phyloP scores from a whole-genome alignment of 64 coral and sea anemone species.

The Stichodactyla mertensii region DNA sequence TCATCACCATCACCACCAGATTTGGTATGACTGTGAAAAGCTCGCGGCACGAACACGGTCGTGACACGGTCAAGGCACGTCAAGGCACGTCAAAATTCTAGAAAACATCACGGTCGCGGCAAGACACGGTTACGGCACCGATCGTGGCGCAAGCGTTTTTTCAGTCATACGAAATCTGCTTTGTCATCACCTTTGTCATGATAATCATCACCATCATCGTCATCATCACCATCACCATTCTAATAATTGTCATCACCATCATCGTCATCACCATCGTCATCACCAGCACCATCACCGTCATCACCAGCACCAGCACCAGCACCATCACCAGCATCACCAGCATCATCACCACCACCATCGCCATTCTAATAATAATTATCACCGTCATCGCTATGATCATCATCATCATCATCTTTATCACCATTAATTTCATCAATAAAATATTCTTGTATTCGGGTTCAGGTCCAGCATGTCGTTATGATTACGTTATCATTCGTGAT shows the following conservation, averaged over 20 bases:
- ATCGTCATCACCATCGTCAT: background rate
- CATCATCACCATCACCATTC: background rate
- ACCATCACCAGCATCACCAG: background rate
- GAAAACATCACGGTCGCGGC: too few relatives aligned
- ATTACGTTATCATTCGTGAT: constrained; percentile 36
- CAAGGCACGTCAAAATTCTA: too few relatives aligned
- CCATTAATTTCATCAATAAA: background rate
- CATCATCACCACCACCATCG: background rate
- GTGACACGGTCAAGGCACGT: too few relatives aligned
- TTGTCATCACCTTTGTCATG: background rate
- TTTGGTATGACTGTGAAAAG: too few relatives aligned
- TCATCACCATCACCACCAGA: background rate
- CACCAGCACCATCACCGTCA: background rate
- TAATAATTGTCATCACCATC: background rate
- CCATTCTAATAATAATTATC: background rate
- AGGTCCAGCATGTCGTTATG: constrained; percentile 23
- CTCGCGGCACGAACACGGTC: too few relatives aligned
- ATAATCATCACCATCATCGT: background rate
- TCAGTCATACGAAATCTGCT: too few relatives aligned
- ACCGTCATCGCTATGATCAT: background rate
- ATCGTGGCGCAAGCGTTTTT: too few relatives aligned
- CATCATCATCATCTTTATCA: background rate
- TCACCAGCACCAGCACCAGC: background rate
- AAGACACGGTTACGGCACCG: too few relatives aligned
- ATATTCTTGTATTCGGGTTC: background rate